Evolutionary conservation across 2,113 vertebrate genomes (phyloP).

Genomic region (Dipodomys ordii): DNA sequence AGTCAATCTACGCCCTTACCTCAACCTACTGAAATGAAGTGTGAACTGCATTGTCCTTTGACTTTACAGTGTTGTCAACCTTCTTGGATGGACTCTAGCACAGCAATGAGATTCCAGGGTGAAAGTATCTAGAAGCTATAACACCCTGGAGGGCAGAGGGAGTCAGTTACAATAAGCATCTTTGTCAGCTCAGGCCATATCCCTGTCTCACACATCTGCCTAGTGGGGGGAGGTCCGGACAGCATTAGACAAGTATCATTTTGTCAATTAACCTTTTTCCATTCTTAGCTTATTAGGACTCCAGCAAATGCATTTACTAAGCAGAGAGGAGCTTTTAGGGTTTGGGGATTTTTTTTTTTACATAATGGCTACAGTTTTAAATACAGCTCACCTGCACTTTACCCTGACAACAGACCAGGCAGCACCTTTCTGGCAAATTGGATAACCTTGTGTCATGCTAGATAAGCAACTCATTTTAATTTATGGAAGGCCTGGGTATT

Average conservation of each 20-base stretch:
- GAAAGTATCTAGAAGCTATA: conserved; percentile 61
- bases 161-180: conserved; percentile 69
- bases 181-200: conserved; percentile 80
- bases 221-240: conserved; percentile 76
- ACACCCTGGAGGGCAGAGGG: conserved; percentile 59
- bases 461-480: conserved; percentile 83
- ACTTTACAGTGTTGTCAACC: conserved; percentile 29
- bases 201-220: conserved; percentile 78
- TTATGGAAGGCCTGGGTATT: conserved; percentile 77
- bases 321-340: conserved; percentile 50
- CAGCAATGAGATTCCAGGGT: conserved; percentile 41
- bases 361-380: conserved; percentile 72
- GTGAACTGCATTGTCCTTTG: conserved; percentile 12
- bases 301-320: conserved; percentile 82
- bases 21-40: not conserved
- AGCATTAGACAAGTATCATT: conserved; percentile 84
- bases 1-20: not conserved
- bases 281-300: conserved; percentile 84
- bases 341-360: conserved; percentile 32
- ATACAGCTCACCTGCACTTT: conserved; percentile 84
- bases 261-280: conserved; percentile 88
- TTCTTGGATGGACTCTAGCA: conserved; percentile 28
- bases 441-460: conserved; percentile 82
- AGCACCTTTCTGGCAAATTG: conserved; percentile 81
- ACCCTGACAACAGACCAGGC: conserved; percentile 76